phyloP scores from a whole-genome alignment of 2,888 invertebrate genomes.

The Saturnia pavonia region DNA sequence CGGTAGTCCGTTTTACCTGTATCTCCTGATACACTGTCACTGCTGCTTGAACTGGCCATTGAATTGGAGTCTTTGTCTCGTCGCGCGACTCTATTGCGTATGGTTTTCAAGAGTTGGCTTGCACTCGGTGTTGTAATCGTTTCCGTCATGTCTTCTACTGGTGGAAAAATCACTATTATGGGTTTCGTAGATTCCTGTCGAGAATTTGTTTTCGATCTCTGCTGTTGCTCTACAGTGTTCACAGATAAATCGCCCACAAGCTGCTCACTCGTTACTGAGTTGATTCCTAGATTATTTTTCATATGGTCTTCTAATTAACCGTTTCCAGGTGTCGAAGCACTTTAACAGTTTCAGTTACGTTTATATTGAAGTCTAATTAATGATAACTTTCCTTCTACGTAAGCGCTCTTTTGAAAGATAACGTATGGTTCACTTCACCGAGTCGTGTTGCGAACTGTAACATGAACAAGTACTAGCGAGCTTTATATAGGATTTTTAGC shows the following conservation, averaged over 20 bases:
- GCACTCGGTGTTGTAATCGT: conserved; percentile 81
- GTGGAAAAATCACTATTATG: conserved; percentile 76
- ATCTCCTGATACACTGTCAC: conserved; percentile 69
- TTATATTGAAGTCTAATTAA: conserved; percentile 33
- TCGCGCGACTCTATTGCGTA: conserved; percentile 84
- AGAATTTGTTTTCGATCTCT: conserved; percentile 43
- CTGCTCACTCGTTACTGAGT: conserved; percentile 62
- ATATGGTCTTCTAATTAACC: conserved; percentile 53
- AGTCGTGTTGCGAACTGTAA: conserved; percentile 59
- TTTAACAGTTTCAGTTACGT: conserved; percentile 30
- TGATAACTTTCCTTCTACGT: conserved; percentile 62
- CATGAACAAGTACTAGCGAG: conserved; percentile 36
- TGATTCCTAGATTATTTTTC: conserved; percentile 67
- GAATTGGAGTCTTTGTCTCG: conserved; percentile 72
- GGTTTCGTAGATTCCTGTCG: conserved; percentile 66
- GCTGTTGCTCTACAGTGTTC: conserved; percentile 51
- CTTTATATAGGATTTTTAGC: conserved; percentile 56
- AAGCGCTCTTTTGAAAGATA: conserved; percentile 36
- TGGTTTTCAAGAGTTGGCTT: conserved; percentile 84
- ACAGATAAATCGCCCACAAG: conserved; percentile 58
- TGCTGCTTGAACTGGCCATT: conserved; percentile 71
- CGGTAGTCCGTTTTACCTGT: conserved; percentile 62
- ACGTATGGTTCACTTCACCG: conserved; percentile 52
- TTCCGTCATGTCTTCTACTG: conserved; percentile 79
- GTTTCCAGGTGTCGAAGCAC: conserved; percentile 39